Evolutionary conservation across 64 coral and sea anemone species (phyloP).

Genomic region (Montipora efflorescens): DNA sequence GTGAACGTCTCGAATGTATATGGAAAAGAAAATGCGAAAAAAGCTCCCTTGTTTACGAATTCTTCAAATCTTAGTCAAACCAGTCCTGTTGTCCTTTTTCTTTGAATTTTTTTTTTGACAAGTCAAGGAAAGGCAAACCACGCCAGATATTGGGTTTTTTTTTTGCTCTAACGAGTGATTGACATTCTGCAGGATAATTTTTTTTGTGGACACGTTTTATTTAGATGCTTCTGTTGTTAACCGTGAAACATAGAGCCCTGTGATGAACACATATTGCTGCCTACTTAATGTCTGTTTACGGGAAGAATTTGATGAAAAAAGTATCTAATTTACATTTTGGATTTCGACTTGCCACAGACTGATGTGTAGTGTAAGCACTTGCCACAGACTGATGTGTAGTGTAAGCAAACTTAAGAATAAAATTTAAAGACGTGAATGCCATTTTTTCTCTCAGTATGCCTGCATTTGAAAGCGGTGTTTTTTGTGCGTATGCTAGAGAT

Average conservation of each 20-base stretch:
- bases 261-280: no score
- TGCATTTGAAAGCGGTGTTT: background rate
- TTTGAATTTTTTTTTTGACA: background rate
- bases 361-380: background rate
- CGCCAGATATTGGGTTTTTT: background rate
- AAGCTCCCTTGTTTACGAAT: no score
- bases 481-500: background rate
- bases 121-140: no score
- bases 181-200: no score
- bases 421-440: no score
- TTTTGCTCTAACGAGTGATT: no score
- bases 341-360: constrained; percentile 3
- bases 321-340: constrained; percentile 5
- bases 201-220: background rate
- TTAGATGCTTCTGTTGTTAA: no score
- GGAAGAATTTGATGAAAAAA: background rate
- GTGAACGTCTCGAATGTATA: no score
- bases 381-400: background rate
- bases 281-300: background rate
- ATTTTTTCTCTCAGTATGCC: no score
- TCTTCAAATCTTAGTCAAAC: background rate
- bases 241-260: background rate
- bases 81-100: background rate
- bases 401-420: background rate
- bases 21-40: no score